A percentile compares a stretch with the other conserved stretches of the same genome.
Conservation (phyloP, 2,888 invertebrate species). For the Melolontha melolontha region DNA sequence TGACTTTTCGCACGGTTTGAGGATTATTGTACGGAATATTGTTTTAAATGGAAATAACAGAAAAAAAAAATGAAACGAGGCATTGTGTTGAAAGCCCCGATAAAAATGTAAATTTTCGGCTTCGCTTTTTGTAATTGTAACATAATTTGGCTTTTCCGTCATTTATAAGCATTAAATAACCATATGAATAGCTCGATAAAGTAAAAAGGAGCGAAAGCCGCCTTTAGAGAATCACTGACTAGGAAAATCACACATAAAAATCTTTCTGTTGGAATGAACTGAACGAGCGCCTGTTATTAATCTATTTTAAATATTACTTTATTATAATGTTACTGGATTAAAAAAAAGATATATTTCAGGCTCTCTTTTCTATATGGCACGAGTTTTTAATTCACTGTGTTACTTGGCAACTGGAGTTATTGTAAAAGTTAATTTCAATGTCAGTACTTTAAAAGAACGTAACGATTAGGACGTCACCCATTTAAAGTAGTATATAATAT, state of each 20-base stretch:
- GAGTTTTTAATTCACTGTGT: too few species aligned
- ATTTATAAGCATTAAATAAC: conserved; percentile 1
- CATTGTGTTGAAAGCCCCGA: conserved; percentile 10
- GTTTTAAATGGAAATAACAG: conserved; percentile 11
- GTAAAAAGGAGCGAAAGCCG: not conserved
- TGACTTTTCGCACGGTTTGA: conserved; percentile 26
- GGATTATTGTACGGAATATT: not conserved
- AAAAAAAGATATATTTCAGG: too few species aligned
- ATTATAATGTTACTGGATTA: too few species aligned
- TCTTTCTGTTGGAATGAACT: conserved; percentile 1
- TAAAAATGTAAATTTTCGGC: conserved; percentile 22
- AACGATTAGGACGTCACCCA: too few species aligned
- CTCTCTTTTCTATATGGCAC: too few species aligned
- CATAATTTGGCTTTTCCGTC: conserved; percentile 9
- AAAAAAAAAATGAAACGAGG: conserved; percentile 2
- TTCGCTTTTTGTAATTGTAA: conserved; percentile 4
- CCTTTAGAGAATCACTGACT: conserved; percentile 13
- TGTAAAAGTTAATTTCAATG: too few species aligned
- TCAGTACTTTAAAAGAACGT: too few species aligned
- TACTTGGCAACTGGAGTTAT: too few species aligned
- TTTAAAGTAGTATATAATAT: too few species aligned
- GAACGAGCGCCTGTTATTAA: not conserved
- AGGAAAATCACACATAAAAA: conserved; percentile 17
- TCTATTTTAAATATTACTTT: too few species aligned
- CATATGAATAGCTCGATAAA: not conserved